A percentile compares a stretch with the other conserved stretches of the same genome.
Evolutionary conservation across 2,113 vertebrate species (phyloP).

Genomic region (Naja naja): DNA sequence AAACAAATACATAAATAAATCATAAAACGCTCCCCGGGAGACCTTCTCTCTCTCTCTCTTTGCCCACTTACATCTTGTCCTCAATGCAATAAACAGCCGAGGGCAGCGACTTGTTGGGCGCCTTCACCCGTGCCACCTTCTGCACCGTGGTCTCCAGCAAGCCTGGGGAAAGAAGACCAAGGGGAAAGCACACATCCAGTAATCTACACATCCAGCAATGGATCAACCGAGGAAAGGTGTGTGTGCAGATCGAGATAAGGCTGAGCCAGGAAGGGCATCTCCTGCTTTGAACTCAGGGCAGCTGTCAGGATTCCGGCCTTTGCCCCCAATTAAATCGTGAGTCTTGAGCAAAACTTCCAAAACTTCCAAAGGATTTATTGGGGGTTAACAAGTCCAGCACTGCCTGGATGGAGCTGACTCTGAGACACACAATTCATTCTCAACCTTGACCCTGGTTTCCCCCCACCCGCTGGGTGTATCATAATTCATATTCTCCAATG

Average conservation of each 20-base stretch:
- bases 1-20: too few relatives aligned
- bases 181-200: not conserved
- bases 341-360: too few relatives aligned
- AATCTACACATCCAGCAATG: not conserved
- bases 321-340: too few relatives aligned
- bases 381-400: too few relatives aligned
- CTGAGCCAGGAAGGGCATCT: not conserved
- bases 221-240: not conserved
- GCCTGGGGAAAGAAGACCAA: conserved; percentile 63
- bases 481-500: too few relatives aligned
- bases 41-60: not conserved
- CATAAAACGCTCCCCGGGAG: not conserved
- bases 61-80: conserved; percentile 84
- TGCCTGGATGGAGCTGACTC: too few relatives aligned
- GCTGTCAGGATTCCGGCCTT: too few relatives aligned
- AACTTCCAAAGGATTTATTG: too few relatives aligned
- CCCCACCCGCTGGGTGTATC: too few relatives aligned
- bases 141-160: conserved; percentile 86
- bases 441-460: too few relatives aligned
- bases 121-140: conserved; percentile 84
- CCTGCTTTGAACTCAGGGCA: too few relatives aligned
- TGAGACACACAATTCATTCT: too few relatives aligned
- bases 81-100: conserved; percentile 89
- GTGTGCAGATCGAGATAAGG: not conserved
- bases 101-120: conserved; percentile 76